Percentiles rank a stretch among this genome's conserved stretches.
These are phyloP conservation scores for Agrotis clavis DNA, from an alignment of 2,888 invertebrate species.

Conservation along the genomic window DNA sequence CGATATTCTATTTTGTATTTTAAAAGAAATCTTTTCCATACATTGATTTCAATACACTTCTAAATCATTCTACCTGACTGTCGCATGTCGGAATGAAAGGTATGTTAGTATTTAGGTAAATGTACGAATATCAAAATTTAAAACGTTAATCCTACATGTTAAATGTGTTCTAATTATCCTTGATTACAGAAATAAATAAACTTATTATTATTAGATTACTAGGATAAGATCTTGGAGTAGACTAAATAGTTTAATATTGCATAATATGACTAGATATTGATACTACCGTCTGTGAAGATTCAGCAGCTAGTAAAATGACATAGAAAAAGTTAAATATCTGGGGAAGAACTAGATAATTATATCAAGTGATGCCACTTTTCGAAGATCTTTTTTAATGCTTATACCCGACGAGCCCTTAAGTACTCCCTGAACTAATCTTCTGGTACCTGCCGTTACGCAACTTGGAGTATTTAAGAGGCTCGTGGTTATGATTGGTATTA, in stretches of 20 bases:
- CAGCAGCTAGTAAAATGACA: not conserved
- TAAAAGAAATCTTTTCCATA: constrained; percentile 7
- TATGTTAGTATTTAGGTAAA: not conserved
- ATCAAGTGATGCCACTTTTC: not conserved
- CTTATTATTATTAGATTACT: constrained; percentile 10
- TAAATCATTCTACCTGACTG: constrained; percentile 3
- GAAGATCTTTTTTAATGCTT: not conserved
- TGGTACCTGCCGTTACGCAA: constrained; percentile 49
- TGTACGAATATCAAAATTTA: constrained; percentile 13
- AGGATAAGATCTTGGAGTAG: not conserved
- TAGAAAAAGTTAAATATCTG: not conserved
- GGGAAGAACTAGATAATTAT: not conserved
- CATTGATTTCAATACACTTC: not conserved
- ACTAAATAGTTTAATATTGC: constrained; percentile 4
- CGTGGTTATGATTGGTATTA: constrained; percentile 65
- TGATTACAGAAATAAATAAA: not conserved
- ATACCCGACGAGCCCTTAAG: not conserved
- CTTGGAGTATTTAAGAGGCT: constrained; percentile 54
- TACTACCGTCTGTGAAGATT: not conserved
- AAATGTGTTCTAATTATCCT: not conserved
- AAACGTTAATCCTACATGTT: constrained; percentile 1
- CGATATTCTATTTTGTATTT: not conserved
- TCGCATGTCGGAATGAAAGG: not conserved
- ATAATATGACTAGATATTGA: constrained; percentile 14
- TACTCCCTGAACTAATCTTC: constrained; percentile 4